Evolutionary conservation across 2,113 vertebrate genomes (phyloP).

Genomic region (Sinosuthora webbiana): DNA sequence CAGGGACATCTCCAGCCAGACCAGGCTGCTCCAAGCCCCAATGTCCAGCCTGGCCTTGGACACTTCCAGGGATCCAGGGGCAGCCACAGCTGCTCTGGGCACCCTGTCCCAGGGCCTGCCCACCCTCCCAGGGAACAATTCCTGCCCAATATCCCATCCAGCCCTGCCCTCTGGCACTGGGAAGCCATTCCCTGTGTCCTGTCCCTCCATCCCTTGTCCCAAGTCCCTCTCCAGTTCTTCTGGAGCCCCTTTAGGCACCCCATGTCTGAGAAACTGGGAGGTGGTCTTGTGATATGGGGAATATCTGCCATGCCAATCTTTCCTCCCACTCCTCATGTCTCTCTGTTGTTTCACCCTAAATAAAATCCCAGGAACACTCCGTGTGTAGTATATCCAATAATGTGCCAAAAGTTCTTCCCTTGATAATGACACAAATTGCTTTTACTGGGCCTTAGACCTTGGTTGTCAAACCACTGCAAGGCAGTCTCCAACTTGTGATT

Average conservation of each 20-base stretch:
- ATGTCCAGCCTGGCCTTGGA: accelerated
- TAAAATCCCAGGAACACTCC: accelerated
- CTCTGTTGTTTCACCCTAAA: background rate
- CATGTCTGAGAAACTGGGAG: background rate
- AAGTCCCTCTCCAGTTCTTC: background rate
- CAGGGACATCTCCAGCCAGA: background rate
- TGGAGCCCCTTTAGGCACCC: background rate
- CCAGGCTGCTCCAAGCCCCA: accelerated
- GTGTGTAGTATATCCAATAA: background rate
- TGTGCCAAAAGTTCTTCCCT: background rate
- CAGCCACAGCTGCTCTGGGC: background rate
- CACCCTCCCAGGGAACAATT: background rate
- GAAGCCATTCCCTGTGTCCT: background rate
- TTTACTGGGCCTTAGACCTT: background rate
- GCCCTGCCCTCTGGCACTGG: accelerated
- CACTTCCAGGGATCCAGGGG: background rate
- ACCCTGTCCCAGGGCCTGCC: accelerated
- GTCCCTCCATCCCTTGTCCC: background rate
- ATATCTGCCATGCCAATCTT: background rate
- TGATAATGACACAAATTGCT: background rate
- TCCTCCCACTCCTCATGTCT: accelerated
- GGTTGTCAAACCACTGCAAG: background rate
- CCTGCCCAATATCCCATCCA: accelerated
- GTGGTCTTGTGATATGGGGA: accelerated
- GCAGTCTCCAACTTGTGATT: background rate